Evolutionary conservation across 1,140 invertebrate species (phyloP), one percentile per base, ranked within the genome.

Genomic region (Drosophila sturtevanti): DNA sequence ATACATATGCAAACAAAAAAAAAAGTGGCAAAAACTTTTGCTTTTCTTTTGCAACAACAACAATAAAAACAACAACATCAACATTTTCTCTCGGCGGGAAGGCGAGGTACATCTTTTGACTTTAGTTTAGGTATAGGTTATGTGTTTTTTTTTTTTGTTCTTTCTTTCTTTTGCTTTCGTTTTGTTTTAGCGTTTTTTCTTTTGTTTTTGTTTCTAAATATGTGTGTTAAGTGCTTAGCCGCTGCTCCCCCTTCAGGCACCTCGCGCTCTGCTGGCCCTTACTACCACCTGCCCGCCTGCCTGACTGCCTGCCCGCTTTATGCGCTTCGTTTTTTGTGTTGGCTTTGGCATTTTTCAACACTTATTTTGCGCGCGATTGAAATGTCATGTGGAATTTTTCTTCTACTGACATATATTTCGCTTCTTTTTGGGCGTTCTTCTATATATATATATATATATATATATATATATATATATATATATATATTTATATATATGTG

Each of bases 211-310:
- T 27, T 69, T 48, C 64, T 62, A 68, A 89, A 78, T 77, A 89
- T 89, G 81, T 87, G 84, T 87, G 84, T 87, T 87, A 87, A 87
- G 84, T 89, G 84, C 84, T 84, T 82, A 79, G 84, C 79, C 89
- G 79, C 85, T 67, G 62, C 48, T 67, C 38, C 73, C 63, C 12
- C 48, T 68, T 34, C 59, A 58, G 41, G 55, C 34, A 35, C 31
- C 44, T 31, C 52, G 41, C 44, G 14, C 7, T 9, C 41, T 31
- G 31, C 12, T 60, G 31, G 58, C 41, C 41, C 10, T 18, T 11
- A 1, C 12, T 22, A 9, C 62, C 9, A 5, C 24, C 52, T 24
- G 52, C 12, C 35, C 12, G 51, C 44, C 27, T 27, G 34, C 18
- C 16, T 21, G 16, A 4, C 5, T 6, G 27, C 27, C 27, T 48